phyloP scores from a whole-genome alignment of 2,888 invertebrate species.

The Apotomis turbidana region DNA sequence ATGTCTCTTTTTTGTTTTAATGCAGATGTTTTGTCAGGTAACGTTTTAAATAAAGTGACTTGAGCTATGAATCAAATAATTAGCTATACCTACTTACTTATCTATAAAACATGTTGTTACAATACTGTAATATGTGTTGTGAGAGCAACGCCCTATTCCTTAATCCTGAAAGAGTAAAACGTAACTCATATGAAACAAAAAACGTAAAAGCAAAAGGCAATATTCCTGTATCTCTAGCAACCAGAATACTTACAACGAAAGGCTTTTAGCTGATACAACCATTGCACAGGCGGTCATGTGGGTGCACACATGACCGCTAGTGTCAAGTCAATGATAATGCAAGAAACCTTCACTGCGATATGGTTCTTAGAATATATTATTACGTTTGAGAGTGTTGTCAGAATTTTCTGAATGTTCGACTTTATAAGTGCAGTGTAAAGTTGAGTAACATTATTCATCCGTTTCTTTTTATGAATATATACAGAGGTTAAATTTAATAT shows the following conservation, averaged over 20 bases:
- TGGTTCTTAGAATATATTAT: neutral
- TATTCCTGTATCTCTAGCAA: conserved; percentile 20
- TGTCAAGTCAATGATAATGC: neutral
- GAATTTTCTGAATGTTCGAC: neutral
- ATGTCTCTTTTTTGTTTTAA: too few species aligned
- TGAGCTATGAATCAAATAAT: too few species aligned
- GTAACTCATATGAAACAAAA: conserved; percentile 2
- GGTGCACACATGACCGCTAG: conserved; percentile 11
- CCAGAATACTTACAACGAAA: conserved; percentile 18
- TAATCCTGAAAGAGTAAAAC: neutral
- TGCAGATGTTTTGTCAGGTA: too few species aligned
- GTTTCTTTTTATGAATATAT: too few species aligned
- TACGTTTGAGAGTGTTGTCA: neutral
- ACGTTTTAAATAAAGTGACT: too few species aligned
- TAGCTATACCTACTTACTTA: too few species aligned
- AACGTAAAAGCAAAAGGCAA: conserved; percentile 21
- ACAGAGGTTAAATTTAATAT: too few species aligned
- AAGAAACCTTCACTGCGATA: neutral
- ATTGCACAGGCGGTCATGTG: too few species aligned
- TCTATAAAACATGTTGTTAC: too few species aligned
- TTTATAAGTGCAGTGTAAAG: too few species aligned
- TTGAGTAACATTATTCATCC: too few species aligned
- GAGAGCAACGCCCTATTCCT: neutral
- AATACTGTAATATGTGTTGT: neutral
- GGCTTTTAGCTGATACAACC: conserved; percentile 20